Percentiles rank a stretch among this genome's conserved stretches.
These are phyloP conservation scores for Cercopithecus hamlyni DNA, from an alignment of 2,797 vertebrate species.

Conservation along the genomic window DNA sequence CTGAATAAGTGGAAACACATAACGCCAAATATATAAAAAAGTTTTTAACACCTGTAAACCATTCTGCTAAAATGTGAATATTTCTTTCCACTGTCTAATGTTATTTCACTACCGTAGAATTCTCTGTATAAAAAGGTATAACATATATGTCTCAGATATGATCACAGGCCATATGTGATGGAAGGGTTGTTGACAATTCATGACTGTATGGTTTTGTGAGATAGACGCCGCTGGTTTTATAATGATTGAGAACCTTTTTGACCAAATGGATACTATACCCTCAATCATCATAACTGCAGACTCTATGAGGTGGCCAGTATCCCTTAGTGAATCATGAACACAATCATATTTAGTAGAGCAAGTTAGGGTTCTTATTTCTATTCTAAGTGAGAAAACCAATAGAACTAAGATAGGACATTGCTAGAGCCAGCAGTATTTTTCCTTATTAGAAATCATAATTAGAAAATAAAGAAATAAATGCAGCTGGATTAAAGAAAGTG, in stretches of 20 bases:
- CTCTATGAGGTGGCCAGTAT: neutral
- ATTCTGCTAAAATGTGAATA: neutral
- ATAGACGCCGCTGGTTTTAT: neutral
- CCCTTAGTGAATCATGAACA: neutral
- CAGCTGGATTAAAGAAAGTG: neutral
- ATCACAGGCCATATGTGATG: neutral
- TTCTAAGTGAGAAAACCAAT: slow-evolving; percentile 7
- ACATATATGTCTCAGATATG: neutral
- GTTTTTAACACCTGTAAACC: neutral
- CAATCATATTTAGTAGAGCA: neutral
- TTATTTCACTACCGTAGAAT: neutral
- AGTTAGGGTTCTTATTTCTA: neutral
- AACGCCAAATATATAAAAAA: neutral
- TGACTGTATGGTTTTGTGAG: neutral
- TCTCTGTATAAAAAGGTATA: neutral
- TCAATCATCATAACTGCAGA: neutral
- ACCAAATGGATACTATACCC: neutral
- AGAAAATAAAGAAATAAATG: neutral
- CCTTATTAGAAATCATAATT: neutral
- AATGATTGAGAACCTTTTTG: neutral
- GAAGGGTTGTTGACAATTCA: neutral
- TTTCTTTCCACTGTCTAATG: neutral
- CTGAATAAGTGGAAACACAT: neutral
- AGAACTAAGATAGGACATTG: neutral
- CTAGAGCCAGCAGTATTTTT: neutral